Evolutionary conservation across 2,888 invertebrate genomes (phyloP).

Genomic region (Ernsta delagoae): DNA sequence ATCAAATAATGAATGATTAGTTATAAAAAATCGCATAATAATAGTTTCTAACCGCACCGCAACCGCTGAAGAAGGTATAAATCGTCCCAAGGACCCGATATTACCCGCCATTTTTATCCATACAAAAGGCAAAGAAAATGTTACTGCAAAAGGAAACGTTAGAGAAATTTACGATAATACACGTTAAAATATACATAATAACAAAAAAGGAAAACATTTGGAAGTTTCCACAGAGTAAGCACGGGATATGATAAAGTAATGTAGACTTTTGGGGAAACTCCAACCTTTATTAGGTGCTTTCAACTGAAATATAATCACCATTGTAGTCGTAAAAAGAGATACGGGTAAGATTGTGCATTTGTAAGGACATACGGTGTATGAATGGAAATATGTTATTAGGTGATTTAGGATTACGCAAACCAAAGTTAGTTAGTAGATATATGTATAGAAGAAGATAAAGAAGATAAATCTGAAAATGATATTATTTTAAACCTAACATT

Average conservation of each 20-base stretch:
- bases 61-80: constrained; percentile 13
- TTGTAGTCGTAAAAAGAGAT: constrained; percentile 1
- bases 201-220: constrained; percentile 50
- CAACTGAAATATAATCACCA: constrained; percentile 28
- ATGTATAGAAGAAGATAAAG: no score
- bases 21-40: constrained; percentile 1
- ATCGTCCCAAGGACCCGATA: constrained; percentile 27
- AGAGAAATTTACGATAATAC: constrained; percentile 64
- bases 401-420: not conserved
- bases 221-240: constrained; percentile 42
- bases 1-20: constrained; percentile 1
- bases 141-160: constrained; percentile 59
- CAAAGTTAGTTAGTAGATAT: no score
- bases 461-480: no score
- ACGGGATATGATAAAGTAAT: constrained; percentile 38
- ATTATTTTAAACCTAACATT: no score
- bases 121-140: constrained; percentile 48
- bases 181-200: constrained; percentile 61
- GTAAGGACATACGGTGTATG: not conserved
- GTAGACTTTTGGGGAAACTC: constrained; percentile 34
- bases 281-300: constrained; percentile 37
- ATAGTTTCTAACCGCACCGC: constrained; percentile 3
- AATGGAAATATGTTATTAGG: not conserved
- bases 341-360: not conserved
- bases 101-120: constrained; percentile 26